Evolutionary conservation across 2,888 invertebrate species (phyloP).

Genomic region (Nomada hirtipes): DNA sequence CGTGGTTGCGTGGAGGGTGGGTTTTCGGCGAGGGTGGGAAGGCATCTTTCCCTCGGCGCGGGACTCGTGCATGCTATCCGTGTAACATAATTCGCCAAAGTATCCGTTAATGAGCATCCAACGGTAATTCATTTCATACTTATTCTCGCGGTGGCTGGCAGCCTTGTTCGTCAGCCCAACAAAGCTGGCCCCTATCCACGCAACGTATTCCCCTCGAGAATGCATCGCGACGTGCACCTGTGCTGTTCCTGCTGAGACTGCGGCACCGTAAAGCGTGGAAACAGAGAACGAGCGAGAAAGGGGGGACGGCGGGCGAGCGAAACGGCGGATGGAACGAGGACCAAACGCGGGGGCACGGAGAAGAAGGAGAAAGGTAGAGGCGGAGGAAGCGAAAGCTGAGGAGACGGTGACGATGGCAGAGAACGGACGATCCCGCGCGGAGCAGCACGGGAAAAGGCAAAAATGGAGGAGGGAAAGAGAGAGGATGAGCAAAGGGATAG

Average conservation of each 20-base stretch:
- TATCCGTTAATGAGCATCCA: constrained; percentile 68
- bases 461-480: constrained; percentile 33
- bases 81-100: constrained; percentile 59
- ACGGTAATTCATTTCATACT: constrained; percentile 65
- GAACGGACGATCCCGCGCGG: constrained; percentile 32
- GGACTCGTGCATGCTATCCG: constrained; percentile 25
- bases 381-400: constrained; percentile 27
- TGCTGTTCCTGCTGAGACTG: constrained; percentile 52
- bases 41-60: constrained; percentile 16
- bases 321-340: not conserved
- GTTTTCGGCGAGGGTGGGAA: not conserved
- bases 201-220: constrained; percentile 65
- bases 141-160: constrained; percentile 50
- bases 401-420: constrained; percentile 11
- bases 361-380: constrained; percentile 35
- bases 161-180: constrained; percentile 60
- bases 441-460: constrained; percentile 36
- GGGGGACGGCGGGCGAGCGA: not conserved
- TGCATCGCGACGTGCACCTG: constrained; percentile 72
- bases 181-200: constrained; percentile 64
- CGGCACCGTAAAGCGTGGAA: constrained; percentile 62
- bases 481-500: constrained; percentile 18
- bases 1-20: not conserved
- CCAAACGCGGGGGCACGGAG: too few species aligned
- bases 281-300: constrained; percentile 16